Conservation (phyloP, 2,113 vertebrate genomes). For the Galbula dea region DNA sequence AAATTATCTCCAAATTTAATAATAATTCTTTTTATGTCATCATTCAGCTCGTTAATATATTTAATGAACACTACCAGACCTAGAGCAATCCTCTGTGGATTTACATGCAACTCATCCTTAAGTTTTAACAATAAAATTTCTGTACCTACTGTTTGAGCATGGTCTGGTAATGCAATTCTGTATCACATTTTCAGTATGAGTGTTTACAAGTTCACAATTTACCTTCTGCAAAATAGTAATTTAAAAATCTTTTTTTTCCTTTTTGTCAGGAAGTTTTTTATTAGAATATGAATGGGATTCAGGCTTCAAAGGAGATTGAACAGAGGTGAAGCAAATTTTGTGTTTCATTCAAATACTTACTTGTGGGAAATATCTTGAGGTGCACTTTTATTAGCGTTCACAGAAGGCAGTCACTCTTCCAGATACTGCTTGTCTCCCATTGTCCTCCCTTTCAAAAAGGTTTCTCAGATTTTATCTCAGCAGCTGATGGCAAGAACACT, state of each 20-base stretch:
- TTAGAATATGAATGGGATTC: not conserved
- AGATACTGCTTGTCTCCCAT: not conserved
- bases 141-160: not conserved
- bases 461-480: not conserved
- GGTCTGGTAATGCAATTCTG: not conserved
- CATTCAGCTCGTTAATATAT: not conserved
- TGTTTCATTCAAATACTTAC: not conserved
- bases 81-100: not conserved
- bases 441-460: not conserved
- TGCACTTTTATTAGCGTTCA: not conserved
- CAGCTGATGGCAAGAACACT: not conserved
- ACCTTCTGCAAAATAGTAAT: not conserved
- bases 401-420: not conserved
- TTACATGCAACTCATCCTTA: not conserved
- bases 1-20: constrained; percentile 31
- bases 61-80: not conserved
- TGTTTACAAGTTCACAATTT: not conserved
- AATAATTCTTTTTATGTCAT: not conserved
- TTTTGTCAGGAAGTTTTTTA: not conserved
- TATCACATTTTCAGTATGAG: not conserved
- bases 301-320: not conserved
- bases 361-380: not conserved
- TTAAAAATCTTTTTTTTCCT: not conserved
- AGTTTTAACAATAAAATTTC: not conserved
- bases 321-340: not conserved